Conservation (phyloP, 2,888 invertebrate genomes). For the Rotaria magnacalcarata region DNA sequence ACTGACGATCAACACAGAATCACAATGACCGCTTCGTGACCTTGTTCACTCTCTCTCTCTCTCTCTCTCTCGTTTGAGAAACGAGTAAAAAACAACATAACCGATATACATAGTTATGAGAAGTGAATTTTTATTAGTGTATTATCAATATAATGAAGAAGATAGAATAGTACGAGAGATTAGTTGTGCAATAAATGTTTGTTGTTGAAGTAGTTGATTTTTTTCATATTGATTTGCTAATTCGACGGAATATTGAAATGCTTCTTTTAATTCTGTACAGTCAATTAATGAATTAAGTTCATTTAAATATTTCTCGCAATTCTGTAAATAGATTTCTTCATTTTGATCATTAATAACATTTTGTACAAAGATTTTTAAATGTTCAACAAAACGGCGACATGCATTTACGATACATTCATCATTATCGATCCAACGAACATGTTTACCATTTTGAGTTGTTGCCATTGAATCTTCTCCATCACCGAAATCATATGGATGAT, state of each 20-base stretch:
- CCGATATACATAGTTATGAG: too few species aligned
- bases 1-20: not conserved
- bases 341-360: not conserved
- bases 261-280: not conserved
- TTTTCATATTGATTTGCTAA: not conserved
- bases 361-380: not conserved
- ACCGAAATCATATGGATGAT: not conserved
- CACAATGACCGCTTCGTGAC: not conserved
- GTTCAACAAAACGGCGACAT: not conserved
- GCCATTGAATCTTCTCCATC: not conserved
- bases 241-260: not conserved
- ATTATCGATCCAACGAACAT: conserved; percentile 2
- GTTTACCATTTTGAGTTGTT: not conserved
- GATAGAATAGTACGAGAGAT: not conserved
- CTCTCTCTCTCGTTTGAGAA: not conserved
- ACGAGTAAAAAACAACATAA: not conserved
- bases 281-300: not conserved
- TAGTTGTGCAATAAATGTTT: not conserved
- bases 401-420: not conserved
- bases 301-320: not conserved
- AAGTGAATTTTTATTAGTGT: not conserved
- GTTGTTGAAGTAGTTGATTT: not conserved
- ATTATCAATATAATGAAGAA: not conserved
- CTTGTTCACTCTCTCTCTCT: not conserved
- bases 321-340: not conserved